phyloP scores from a whole-genome alignment of 1,140 invertebrate species.

The Formica exsecta region DNA sequence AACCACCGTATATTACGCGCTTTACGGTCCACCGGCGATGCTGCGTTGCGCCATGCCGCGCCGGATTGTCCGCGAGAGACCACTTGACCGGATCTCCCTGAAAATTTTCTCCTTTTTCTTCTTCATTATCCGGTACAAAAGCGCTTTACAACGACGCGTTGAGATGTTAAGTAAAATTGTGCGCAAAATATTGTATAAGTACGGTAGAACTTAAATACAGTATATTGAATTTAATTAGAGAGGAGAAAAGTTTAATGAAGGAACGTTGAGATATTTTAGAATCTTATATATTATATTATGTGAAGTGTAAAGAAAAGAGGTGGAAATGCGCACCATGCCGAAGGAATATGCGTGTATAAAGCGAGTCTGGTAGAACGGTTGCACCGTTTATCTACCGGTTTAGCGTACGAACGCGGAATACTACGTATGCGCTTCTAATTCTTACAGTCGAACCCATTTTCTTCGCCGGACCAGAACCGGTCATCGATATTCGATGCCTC shows the following conservation, averaged over 20 bases:
- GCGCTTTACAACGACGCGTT: slow-evolving; percentile 32
- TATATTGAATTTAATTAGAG: slow-evolving; percentile 40
- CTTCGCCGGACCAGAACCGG: slow-evolving; percentile 45
- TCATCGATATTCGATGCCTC: slow-evolving; percentile 60
- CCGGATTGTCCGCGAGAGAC: slow-evolving; percentile 48
- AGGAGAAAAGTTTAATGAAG: slow-evolving; percentile 18
- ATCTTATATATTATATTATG: not conserved
- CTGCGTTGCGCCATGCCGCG: slow-evolving; percentile 41
- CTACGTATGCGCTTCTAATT: slow-evolving; percentile 46
- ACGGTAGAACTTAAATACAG: not conserved
- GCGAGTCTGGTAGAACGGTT: slow-evolving; percentile 5
- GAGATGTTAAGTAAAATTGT: slow-evolving; percentile 26
- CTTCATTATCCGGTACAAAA: slow-evolving; percentile 22
- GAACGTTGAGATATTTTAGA: not conserved
- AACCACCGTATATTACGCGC: slow-evolving; percentile 64
- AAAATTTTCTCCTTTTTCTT: slow-evolving; percentile 26
- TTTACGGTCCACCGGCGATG: slow-evolving; percentile 56
- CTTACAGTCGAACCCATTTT: slow-evolving; percentile 47
- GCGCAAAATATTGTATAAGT: slow-evolving; percentile 27
- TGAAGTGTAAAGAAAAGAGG: not conserved
- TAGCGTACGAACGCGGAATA: not conserved
- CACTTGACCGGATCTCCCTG: slow-evolving; percentile 60
- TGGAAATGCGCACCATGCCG: not conserved
- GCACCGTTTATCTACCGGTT: slow-evolving; percentile 47
- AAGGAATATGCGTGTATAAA: not conserved